phyloP scores from a whole-genome alignment of 2,888 invertebrate species.

The Drosophila siamana region DNA sequence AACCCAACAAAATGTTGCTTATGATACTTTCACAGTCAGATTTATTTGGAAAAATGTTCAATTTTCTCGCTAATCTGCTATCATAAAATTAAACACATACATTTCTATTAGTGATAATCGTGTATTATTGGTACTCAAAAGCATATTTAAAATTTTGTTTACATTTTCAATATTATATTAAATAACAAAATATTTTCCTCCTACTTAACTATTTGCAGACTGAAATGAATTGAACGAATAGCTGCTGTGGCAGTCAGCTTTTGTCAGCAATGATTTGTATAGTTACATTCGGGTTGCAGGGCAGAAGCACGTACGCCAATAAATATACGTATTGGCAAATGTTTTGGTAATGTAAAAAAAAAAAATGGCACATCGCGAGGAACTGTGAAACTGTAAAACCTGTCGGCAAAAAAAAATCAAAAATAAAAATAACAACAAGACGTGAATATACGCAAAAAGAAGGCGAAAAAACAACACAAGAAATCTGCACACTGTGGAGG shows the following conservation, averaged over 20 bases:
- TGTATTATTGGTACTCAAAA: no score
- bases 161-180: no score
- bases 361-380: constrained; percentile 49
- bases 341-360: constrained; percentile 15
- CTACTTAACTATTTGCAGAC: no score
- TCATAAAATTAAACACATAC: no score
- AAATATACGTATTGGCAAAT: constrained; percentile 1
- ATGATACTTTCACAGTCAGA: no score
- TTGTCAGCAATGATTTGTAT: not conserved
- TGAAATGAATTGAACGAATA: not conserved
- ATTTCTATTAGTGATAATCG: no score
- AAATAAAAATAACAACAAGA: not conserved
- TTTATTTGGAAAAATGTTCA: no score
- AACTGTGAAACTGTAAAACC: constrained; percentile 64
- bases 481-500: constrained; percentile 40
- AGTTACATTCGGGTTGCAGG: not conserved
- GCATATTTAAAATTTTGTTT: no score
- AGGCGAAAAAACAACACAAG: constrained; percentile 1
- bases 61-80: no score
- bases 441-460: not conserved
- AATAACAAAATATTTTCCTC: no score
- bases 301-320: not conserved
- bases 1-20: no score
- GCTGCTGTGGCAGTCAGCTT: not conserved
- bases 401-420: constrained; percentile 43